Conservation (phyloP, 2,113 vertebrate genomes). For the Chiloscyllium plagiosum region DNA sequence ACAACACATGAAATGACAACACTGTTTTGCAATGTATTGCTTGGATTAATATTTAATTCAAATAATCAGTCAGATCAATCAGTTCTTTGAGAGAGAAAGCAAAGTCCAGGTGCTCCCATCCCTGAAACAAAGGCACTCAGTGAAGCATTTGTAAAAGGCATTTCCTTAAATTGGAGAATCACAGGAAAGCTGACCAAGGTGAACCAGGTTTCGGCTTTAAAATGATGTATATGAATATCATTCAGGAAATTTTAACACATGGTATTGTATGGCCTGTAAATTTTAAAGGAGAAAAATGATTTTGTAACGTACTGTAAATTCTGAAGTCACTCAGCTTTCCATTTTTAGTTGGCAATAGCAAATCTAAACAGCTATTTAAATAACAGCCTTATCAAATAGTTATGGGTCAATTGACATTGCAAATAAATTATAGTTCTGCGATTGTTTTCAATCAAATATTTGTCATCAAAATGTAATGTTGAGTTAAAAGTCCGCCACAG, state of each 20-base stretch:
- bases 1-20: background rate
- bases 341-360: background rate
- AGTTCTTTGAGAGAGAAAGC: background rate
- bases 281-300: background rate
- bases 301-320: background rate
- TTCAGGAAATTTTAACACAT: background rate
- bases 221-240: background rate
- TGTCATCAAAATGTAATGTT: background rate
- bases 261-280: background rate
- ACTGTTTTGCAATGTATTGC: background rate
- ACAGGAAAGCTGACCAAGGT: background rate
- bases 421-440: background rate
- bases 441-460: background rate
- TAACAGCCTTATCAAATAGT: background rate
- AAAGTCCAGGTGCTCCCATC: background rate
- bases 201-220: background rate
- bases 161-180: background rate
- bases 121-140: background rate
- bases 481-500: background rate
- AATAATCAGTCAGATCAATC: background rate
- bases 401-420: background rate
- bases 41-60: slow-evolving; percentile 11
- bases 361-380: background rate
- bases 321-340: background rate
- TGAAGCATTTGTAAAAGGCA: background rate